Conservation (phyloP, 2,888 invertebrate species). For the Galerucella pusilla region DNA sequence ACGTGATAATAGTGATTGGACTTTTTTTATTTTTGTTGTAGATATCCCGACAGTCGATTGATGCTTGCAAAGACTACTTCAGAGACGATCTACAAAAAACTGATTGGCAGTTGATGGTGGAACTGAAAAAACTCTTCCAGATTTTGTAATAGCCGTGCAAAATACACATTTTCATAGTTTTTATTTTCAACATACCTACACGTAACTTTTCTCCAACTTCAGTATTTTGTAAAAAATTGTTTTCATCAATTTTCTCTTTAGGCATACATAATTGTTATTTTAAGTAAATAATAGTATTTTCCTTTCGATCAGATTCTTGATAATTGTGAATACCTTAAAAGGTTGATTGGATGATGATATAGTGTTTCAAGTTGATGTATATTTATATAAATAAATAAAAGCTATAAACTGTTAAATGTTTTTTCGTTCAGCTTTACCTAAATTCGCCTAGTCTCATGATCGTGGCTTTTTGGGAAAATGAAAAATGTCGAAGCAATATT, state of each 20-base stretch:
- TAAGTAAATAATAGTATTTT: neutral
- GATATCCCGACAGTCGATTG: slow-evolving; percentile 98
- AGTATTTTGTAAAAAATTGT: slow-evolving; percentile 30
- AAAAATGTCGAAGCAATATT: too few relatives aligned
- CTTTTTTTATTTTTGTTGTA: slow-evolving; percentile 66
- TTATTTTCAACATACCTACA: slow-evolving; percentile 21
- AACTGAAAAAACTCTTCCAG: slow-evolving; percentile 96
- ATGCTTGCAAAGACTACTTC: slow-evolving; percentile 99
- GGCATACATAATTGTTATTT: neutral
- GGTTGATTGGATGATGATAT: slow-evolving; percentile 20
- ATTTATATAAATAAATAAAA: slow-evolving; percentile 44
- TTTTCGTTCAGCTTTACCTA: slow-evolving; percentile 4
- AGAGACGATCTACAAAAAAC: slow-evolving; percentile 95
- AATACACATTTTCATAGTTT: slow-evolving; percentile 59
- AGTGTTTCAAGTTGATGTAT: slow-evolving; percentile 39
- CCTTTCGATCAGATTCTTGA: slow-evolving; percentile 1
- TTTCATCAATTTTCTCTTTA: slow-evolving; percentile 19
- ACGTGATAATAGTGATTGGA: neutral
- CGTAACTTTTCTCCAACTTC: slow-evolving; percentile 23
- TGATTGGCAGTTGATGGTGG: slow-evolving; percentile 99
- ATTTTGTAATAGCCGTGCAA: slow-evolving; percentile 74
- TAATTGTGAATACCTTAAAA: neutral
- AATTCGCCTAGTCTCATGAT: too few relatives aligned
- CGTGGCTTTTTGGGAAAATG: too few relatives aligned
- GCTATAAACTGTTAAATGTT: slow-evolving; percentile 37